A percentile compares a stretch with the other conserved stretches of the same genome.
Conservation (phyloP, 2,113 vertebrate species). For the Protobothrops flavoviridis region DNA sequence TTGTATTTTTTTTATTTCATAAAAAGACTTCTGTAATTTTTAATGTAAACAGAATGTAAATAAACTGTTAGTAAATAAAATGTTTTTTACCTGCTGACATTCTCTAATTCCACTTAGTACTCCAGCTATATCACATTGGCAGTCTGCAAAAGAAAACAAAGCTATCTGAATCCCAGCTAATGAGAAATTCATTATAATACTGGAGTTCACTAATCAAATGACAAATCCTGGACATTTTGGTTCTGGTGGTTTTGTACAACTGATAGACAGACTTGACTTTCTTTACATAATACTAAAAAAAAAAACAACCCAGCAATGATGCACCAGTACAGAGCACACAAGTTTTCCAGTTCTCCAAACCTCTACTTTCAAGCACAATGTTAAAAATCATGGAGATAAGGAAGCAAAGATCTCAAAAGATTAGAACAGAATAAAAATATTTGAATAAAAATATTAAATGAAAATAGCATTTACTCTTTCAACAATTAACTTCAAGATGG, state of each 20-base stretch:
- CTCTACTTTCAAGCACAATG: background rate
- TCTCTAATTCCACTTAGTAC: slow-evolving; percentile 85
- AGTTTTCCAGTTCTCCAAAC: background rate
- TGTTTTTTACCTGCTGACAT: slow-evolving; percentile 83
- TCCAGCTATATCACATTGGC: slow-evolving; percentile 83
- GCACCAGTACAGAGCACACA: background rate
- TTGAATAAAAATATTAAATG: background rate
- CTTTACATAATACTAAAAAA: background rate
- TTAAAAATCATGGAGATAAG: background rate
- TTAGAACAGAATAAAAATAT: background rate
- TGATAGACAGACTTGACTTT: background rate
- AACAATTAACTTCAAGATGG: background rate
- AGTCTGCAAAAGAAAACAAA: slow-evolving; percentile 72
- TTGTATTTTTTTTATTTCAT: background rate
- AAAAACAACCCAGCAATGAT: background rate
- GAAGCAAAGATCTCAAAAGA: background rate
- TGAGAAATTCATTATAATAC: background rate
- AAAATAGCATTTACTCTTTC: background rate
- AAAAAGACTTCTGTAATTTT: background rate
- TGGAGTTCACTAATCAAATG: background rate
- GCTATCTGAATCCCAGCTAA: background rate
- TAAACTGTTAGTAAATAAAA: background rate
- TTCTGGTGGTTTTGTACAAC: background rate
- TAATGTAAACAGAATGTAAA: background rate
- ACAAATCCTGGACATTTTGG: background rate